Evolutionary conservation across 2,888 invertebrate species (phyloP).

Genomic region (Tyria jacobaeae): DNA sequence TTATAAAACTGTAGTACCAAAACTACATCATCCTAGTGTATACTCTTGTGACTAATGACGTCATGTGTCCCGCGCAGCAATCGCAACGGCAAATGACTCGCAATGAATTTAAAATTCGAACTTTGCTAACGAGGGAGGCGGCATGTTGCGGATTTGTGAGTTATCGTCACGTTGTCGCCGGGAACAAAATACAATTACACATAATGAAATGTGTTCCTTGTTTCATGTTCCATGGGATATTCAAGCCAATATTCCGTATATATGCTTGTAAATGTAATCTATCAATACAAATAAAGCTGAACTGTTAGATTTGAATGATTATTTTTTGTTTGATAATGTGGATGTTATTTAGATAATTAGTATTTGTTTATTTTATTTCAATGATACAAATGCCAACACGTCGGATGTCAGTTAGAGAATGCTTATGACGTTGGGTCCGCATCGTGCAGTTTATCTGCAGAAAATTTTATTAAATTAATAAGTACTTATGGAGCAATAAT

Average conservation of each 20-base stretch:
- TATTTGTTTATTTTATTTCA: no score
- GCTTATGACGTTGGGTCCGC: no score
- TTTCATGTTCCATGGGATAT: not conserved
- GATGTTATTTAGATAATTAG: no score
- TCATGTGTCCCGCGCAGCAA: slow-evolving; percentile 83
- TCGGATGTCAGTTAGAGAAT: no score
- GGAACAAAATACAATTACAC: slow-evolving; percentile 38
- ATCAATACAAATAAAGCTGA: no score
- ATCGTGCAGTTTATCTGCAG: no score
- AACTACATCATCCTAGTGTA: slow-evolving; percentile 28
- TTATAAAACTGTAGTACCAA: slow-evolving; percentile 66
- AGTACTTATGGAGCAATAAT: no score
- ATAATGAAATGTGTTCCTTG: slow-evolving; percentile 12
- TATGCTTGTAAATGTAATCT: no score
- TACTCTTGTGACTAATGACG: slow-evolving; percentile 80
- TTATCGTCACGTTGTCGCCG: slow-evolving; percentile 64
- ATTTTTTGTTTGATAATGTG: no score
- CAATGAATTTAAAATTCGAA: slow-evolving; percentile 85
- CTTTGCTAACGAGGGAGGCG: slow-evolving; percentile 82
- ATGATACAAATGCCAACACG: no score
- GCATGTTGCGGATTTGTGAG: slow-evolving; percentile 64
- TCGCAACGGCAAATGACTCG: slow-evolving; percentile 83
- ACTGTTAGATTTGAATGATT: no score
- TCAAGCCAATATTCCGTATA: slow-evolving; percentile 9
- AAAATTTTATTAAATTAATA: no score